Evolutionary conservation across 2,113 vertebrate genomes (phyloP).

Genomic region (Sylvilagus bachmani): DNA sequence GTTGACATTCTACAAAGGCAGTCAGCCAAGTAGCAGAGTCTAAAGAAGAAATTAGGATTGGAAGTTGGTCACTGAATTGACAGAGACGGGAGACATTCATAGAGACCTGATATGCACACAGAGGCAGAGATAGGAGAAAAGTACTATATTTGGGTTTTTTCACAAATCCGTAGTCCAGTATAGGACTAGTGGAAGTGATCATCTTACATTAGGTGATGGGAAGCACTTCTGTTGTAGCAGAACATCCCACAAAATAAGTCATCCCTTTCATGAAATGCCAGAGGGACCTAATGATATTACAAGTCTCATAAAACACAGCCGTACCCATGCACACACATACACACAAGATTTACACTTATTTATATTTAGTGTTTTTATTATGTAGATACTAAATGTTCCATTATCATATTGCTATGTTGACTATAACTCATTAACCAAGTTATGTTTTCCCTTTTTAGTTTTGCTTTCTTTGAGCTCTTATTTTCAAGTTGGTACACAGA

Average conservation of each 20-base stretch:
- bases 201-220: not conserved
- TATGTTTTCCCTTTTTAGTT: not conserved
- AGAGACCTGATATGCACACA: not conserved
- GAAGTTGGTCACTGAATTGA: not conserved
- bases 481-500: not conserved
- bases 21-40: not conserved
- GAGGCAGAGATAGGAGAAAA: not conserved
- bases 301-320: not conserved
- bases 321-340: not conserved
- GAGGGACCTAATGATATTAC: not conserved
- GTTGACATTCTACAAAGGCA: not conserved
- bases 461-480: not conserved
- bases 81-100: not conserved
- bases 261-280: not conserved
- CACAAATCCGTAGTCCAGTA: not conserved
- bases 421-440: not conserved
- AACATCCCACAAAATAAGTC: not conserved
- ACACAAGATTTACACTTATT: not conserved
- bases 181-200: not conserved
- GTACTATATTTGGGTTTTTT: not conserved
- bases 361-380: not conserved
- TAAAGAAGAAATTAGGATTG: not conserved
- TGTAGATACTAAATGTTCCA: conserved; percentile 28
- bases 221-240: not conserved
- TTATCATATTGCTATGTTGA: not conserved